Conservation (phyloP, 1,140 invertebrate genomes). For the Orussus abietinus region DNA sequence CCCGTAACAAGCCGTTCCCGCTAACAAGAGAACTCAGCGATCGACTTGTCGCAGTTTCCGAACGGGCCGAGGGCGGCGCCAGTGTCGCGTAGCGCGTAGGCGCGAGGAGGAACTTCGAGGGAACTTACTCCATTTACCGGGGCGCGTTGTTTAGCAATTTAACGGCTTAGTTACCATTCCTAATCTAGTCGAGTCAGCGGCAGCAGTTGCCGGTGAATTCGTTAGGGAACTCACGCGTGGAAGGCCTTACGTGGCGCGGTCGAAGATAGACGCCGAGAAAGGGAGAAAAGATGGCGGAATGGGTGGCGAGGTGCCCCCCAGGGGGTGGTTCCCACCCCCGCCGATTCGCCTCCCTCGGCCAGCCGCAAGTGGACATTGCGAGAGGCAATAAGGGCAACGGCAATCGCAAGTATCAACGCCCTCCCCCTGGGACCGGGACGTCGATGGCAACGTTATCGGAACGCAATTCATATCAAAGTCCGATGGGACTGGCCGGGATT, state of each 20-base stretch:
- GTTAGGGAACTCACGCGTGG: too few relatives aligned
- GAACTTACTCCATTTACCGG: slow-evolving; percentile 7
- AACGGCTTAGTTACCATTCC: slow-evolving; percentile 25
- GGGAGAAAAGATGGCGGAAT: too few relatives aligned
- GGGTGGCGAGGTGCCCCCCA: too few relatives aligned
- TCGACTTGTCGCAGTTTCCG: too few relatives aligned
- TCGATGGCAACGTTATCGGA: slow-evolving; percentile 23
- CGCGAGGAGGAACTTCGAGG: slow-evolving; percentile 16
- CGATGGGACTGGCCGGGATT: slow-evolving; percentile 32
- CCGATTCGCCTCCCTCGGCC: too few relatives aligned
- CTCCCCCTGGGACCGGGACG: slow-evolving; percentile 22
- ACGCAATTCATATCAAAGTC: slow-evolving; percentile 41
- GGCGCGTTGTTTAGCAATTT: slow-evolving; percentile 26
- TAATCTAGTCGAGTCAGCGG: slow-evolving; percentile 22
- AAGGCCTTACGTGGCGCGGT: too few relatives aligned
- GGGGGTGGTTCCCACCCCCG: too few relatives aligned
- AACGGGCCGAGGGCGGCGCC: too few relatives aligned
- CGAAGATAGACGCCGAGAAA: too few relatives aligned
- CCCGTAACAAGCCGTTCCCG: too few relatives aligned
- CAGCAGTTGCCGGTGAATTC: slow-evolving; percentile 19
- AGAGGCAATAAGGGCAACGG: slow-evolving; percentile 7
- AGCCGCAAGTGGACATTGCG: too few relatives aligned
- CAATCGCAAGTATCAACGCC: slow-evolving; percentile 29
- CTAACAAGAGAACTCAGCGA: too few relatives aligned
- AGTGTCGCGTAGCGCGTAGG: slow-evolving; percentile 8